Evolutionary conservation across 2,888 invertebrate genomes (phyloP), one percentile per base, ranked within the genome.

Genomic region (Bellardia bayeri): DNA sequence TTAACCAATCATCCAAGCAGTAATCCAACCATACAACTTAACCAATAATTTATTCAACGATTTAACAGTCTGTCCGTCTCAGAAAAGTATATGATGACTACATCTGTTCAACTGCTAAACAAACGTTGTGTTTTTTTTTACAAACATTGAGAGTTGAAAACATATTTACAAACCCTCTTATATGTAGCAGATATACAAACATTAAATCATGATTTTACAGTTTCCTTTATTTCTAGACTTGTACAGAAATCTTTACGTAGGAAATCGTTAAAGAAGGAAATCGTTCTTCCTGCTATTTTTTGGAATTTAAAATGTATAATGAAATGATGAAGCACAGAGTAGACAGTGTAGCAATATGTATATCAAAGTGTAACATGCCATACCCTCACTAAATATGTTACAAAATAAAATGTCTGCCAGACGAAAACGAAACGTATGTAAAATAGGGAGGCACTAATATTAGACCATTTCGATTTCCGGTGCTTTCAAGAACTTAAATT

Each of bases 21-120:
- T 14, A 33, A 40, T 9, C 8, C 72, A 66, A 45, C 11, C 54
- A 49, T 6, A 49, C 33, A 56, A 63, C 30, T 16, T 42, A 74
- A 54, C 58, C 56, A 84, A 84, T 72, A 51, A 84, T 51, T 64
- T 83, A 42, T 72, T 78, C 45, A 51, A 63, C 16, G 66, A 71
- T 51, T n/a, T 54, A 64, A 30, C n/a, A 56, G 49, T 64, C 13
- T 40, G 33, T 72, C 56, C 2, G 45, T 45, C 11, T 8, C 16
- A 7, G 5, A 45, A 37, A 49, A 23, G 2, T 63, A 49, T n/a
- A 33, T 7, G 37, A 63, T 16, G 37, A 45, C 49, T 68, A 58
- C 90, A 90, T 90, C 89, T 90, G 90, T 90, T 91, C 90, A 91
- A 91, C 91, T 91, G 89, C 91, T 90, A 90, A 90, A 90, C 91